Conservation (phyloP, 2,113 vertebrate species). For the Amia ocellicauda region DNA sequence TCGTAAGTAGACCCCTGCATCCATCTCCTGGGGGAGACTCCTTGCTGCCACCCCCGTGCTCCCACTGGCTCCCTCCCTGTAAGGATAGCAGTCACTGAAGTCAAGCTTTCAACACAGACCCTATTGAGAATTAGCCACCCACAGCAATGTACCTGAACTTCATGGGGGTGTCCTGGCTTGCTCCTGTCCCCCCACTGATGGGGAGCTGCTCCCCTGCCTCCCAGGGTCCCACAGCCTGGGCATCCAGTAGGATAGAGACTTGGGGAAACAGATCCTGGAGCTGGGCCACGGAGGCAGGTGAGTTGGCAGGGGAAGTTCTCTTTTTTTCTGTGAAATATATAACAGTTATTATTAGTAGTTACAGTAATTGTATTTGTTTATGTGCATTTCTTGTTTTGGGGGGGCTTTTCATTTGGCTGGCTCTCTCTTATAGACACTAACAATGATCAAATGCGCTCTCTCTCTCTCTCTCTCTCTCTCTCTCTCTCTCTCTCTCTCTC, state of each 20-base stretch:
- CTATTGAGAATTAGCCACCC: too few relatives aligned
- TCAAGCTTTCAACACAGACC: neutral
- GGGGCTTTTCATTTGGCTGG: too few relatives aligned
- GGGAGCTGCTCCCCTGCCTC: neutral
- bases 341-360: neutral
- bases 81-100: neutral
- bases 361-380: neutral
- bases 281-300: neutral
- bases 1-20: slow-evolving; percentile 26
- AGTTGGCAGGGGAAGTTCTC: neutral
- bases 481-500: too few relatives aligned
- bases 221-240: neutral
- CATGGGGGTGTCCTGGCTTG: neutral
- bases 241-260: neutral
- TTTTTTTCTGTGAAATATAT: neutral
- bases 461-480: too few relatives aligned
- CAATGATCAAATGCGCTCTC: too few relatives aligned
- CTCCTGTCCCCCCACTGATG: neutral
- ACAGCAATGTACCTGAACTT: neutral
- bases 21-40: slow-evolving; percentile 3
- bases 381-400: too few relatives aligned
- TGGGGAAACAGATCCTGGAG: neutral
- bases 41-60: neutral
- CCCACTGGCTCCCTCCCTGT: neutral
- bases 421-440: too few relatives aligned